Percentiles rank a stretch among this genome's conserved stretches.
Conservation (phyloP, 92 coral and sea anemone species). For the Chrysogorgia sp. region DNA sequence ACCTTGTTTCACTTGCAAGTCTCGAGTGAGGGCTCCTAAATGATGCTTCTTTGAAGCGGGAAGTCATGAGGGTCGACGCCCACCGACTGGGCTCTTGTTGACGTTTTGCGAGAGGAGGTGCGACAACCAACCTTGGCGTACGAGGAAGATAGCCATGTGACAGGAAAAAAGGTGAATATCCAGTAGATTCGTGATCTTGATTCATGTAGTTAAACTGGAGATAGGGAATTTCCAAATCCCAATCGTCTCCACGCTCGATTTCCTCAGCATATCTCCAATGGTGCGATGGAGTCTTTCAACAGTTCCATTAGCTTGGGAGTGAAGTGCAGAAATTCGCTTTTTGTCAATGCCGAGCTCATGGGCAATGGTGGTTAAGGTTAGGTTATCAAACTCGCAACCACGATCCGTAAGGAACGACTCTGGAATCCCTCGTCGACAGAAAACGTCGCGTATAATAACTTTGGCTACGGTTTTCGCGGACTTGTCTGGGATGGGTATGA, state of each 20-base stretch:
- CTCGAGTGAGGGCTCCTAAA: neutral
- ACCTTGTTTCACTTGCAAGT: slow-evolving; percentile 37
- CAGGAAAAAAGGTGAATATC: slow-evolving; percentile 56
- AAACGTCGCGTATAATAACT: no score
- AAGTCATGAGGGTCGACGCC: slow-evolving; percentile 44
- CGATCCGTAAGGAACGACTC: no score
- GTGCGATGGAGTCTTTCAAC: no score
- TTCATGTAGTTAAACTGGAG: slow-evolving; percentile 34
- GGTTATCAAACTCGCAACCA: no score
- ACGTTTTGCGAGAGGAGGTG: slow-evolving; percentile 10
- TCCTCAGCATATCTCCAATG: no score
- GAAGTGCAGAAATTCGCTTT: no score
- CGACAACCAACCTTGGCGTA: slow-evolving; percentile 39
- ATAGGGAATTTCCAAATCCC: slow-evolving; percentile 48
- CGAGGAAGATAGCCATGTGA: slow-evolving; percentile 22
- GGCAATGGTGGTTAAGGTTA: no score
- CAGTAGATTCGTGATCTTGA: neutral
- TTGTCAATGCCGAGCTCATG: no score
- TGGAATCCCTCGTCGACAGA: no score
- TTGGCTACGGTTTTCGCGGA: no score
- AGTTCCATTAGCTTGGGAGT: no score
- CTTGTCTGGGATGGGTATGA: no score
- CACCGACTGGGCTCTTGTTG: slow-evolving; percentile 10
- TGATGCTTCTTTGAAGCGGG: slow-evolving; percentile 32
- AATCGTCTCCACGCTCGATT: slow-evolving; percentile 44